phyloP scores from a whole-genome alignment of 2,797 vertebrate species.

The Poecilia gillii region DNA sequence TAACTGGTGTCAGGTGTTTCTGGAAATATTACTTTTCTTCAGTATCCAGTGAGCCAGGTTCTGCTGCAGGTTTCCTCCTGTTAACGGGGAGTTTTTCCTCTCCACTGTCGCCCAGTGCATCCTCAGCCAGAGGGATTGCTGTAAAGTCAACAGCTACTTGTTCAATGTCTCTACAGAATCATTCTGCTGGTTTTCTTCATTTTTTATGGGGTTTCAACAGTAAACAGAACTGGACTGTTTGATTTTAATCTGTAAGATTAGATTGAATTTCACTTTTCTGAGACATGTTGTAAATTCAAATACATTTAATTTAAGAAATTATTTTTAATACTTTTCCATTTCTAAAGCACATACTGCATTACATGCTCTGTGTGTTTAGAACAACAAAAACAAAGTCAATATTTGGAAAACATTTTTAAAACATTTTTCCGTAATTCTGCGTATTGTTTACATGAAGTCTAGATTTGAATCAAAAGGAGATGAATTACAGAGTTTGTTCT shows the following conservation, averaged over 20 bases:
- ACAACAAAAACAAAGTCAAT: background rate
- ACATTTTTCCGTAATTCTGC: background rate
- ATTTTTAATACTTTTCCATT: background rate
- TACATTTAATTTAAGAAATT: background rate
- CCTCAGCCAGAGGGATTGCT: too few species aligned
- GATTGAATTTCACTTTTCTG: too few species aligned
- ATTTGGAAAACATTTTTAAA: background rate
- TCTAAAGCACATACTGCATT: background rate
- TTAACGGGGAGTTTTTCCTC: too few species aligned
- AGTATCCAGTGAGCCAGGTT: background rate
- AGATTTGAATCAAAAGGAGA: background rate
- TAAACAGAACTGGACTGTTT: too few species aligned
- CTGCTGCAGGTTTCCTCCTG: too few species aligned
- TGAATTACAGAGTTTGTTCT: background rate
- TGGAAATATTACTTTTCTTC: background rate
- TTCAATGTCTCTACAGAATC: too few species aligned
- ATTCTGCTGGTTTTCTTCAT: too few species aligned
- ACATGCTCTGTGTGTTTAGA: background rate
- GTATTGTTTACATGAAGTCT: background rate
- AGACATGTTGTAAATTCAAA: too few species aligned
- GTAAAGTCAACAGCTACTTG: too few species aligned
- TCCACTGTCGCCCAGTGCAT: too few species aligned
- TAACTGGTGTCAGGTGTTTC: background rate
- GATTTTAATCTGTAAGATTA: too few species aligned
- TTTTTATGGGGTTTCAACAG: too few species aligned